Evolutionary conservation across 2,797 vertebrate species (phyloP).

Genomic region (Melanotaenia trifasciata): DNA sequence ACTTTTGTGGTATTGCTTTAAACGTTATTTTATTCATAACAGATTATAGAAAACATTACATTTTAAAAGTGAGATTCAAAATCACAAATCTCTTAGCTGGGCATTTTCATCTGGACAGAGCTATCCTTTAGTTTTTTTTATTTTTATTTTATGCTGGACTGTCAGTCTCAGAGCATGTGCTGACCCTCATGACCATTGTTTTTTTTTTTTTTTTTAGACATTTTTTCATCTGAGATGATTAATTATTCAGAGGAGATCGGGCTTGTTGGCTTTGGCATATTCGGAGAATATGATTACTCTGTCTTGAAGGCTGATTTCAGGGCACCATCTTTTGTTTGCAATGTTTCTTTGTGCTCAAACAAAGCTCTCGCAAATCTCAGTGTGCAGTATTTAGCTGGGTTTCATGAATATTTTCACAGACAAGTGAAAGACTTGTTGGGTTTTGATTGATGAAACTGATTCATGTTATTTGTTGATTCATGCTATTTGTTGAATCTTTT

Average conservation of each 20-base stretch:
- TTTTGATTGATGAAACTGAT: slow-evolving; percentile 17
- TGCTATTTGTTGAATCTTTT: slow-evolving; percentile 42
- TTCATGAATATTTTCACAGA: slow-evolving; percentile 12
- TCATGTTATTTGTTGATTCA: slow-evolving; percentile 38
- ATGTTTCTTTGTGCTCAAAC: slow-evolving; percentile 15
- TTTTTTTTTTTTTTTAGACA: background rate
- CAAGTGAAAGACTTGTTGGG: slow-evolving; percentile 9
- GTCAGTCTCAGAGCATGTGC: slow-evolving; percentile 3
- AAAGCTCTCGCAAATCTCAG: slow-evolving; percentile 1
- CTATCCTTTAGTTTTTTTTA: background rate
- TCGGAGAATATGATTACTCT: slow-evolving; percentile 10
- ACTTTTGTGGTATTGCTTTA: no score
- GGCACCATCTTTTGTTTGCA: slow-evolving; percentile 11
- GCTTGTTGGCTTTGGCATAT: slow-evolving; percentile 1
- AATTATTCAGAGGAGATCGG: background rate
- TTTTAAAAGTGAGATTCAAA: background rate
- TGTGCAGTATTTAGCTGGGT: slow-evolving; percentile 1
- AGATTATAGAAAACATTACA: no score
- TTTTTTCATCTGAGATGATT: slow-evolving; percentile 15
- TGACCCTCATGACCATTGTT: slow-evolving; percentile 6
- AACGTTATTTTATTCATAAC: no score
- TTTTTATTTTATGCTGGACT: background rate
- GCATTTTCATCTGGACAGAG: background rate
- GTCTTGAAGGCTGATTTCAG: slow-evolving; percentile 6
- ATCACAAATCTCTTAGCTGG: background rate